These are phyloP conservation scores for Eciton burchellii DNA, from an alignment of 1,140 invertebrate species.

Conservation along the genomic window DNA sequence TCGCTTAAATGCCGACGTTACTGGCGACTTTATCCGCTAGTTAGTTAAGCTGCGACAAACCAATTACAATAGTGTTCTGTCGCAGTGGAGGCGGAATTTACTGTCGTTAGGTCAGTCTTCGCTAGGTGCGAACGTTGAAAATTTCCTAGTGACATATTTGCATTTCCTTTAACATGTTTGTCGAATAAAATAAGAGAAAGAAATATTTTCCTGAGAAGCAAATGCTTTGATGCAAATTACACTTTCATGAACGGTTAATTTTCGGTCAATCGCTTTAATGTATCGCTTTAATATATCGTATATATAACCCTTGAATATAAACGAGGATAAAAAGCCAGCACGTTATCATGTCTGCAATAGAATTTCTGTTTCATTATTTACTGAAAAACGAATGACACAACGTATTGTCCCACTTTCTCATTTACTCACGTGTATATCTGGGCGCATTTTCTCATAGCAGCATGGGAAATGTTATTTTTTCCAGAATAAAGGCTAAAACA, in stretches of 20 bases:
- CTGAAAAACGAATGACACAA: background rate
- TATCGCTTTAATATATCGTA: background rate
- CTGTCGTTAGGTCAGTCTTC: slow-evolving; percentile 63
- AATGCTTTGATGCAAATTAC: background rate
- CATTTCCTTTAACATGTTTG: background rate
- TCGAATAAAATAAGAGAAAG: background rate
- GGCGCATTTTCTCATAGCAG: background rate
- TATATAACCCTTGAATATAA: background rate
- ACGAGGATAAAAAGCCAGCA: background rate
- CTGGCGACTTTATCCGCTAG: slow-evolving; percentile 73
- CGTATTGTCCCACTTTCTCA: background rate
- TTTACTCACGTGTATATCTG: background rate
- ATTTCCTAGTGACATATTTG: too few relatives aligned
- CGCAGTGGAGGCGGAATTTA: slow-evolving; percentile 57
- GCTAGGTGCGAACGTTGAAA: slow-evolving; percentile 15
- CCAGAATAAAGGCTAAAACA: too few relatives aligned
- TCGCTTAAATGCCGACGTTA: slow-evolving; percentile 66
- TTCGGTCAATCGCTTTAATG: background rate
- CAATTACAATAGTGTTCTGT: slow-evolving; percentile 66
- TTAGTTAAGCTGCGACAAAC: slow-evolving; percentile 75
- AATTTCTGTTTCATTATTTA: background rate
- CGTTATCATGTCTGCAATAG: background rate
- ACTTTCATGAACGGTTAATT: background rate
- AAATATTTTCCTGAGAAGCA: background rate
- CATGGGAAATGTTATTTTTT: slow-evolving; percentile 36